Evolutionary conservation across 1,140 invertebrate species (phyloP).

Genomic region (Caenorhabditis remanei): DNA sequence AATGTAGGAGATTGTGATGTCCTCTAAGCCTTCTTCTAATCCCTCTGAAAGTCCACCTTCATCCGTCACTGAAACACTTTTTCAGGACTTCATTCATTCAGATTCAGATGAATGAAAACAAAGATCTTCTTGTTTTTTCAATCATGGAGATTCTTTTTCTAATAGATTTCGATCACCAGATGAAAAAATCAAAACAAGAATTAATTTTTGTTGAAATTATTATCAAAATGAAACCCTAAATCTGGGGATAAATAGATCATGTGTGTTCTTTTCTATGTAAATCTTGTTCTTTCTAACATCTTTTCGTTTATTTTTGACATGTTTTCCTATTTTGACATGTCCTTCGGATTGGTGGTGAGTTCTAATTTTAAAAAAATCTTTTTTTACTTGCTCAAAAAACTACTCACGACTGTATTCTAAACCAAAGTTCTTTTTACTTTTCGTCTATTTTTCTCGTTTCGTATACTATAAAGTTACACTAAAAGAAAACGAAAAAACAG

Average conservation of each 20-base stretch:
- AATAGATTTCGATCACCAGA: no score
- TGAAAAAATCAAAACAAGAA: not conserved
- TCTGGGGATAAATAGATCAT: not conserved
- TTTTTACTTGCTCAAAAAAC: no score
- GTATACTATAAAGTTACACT: conserved; percentile 37
- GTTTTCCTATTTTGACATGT: not conserved
- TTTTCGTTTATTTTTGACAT: conserved; percentile 3
- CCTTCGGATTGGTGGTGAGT: no score
- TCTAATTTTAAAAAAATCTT: no score
- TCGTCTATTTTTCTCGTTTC: not conserved
- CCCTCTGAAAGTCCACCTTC: no score
- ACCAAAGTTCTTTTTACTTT: conserved; percentile 4
- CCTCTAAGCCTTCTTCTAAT: not conserved
- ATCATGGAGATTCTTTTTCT: not conserved
- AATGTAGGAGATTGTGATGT: no score
- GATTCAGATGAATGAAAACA: not conserved
- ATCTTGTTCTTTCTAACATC: not conserved
- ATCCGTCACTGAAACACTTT: not conserved
- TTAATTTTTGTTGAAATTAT: not conserved
- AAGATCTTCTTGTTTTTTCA: not conserved
- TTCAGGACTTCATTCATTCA: not conserved
- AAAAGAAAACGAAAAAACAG: not conserved
- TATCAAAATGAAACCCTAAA: not conserved
- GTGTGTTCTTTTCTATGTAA: not conserved
- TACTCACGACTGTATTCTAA: not conserved